Evolutionary conservation across 2,797 vertebrate species (phyloP), one percentile per base, ranked within the genome.

Genomic region (Myripristis murdjan): DNA sequence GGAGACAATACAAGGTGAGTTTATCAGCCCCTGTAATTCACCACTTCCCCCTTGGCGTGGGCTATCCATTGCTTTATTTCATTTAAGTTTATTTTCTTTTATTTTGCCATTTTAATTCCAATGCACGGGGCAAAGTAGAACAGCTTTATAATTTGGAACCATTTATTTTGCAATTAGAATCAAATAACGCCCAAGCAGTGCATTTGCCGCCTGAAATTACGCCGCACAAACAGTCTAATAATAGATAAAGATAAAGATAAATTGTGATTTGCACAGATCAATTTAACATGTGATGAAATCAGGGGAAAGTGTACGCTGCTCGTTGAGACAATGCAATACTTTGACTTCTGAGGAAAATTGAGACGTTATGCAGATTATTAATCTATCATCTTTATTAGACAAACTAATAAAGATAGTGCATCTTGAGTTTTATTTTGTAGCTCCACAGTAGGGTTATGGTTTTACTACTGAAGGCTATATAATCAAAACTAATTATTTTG

Each of bases 1-100:
- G 95, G 97, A 98, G 92, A 96, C 95, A 91, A 90, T 95, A 92
- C 95, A 95, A 94, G 96, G 98, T 99, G 96, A 97, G 97, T 95
- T n/a, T n/a, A 73, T 9, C 12, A 23, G 20, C 87, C 37, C 46
- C 22, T 6, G 14, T 64, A 60, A 39, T 22, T 55, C 18, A 18
- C 16, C 0, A 43, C 46, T 15, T 33, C n/a, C 23, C 28, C 31
- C 28, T 23, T 55, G 2, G 37, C 4, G 0, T 62, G n/a, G n/a
- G n/a, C n/a, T n/a, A n/a, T n/a, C 37, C 2, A 39, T 7, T 20
- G 9, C 0, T 37, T 49, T 44, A 16, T 52, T 6, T 16, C 0
- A 33, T 58, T 55, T 16, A 16, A 20, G n/a, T n/a, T n/a, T n/a
- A n/a, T n/a, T n/a, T n/a, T n/a, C 20, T 20, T 31, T 31, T 8